Percentiles rank a stretch among this genome's conserved stretches.
phyloP scores from a whole-genome alignment of 2,888 invertebrate genomes.

The Habrosyne pyritoides region DNA sequence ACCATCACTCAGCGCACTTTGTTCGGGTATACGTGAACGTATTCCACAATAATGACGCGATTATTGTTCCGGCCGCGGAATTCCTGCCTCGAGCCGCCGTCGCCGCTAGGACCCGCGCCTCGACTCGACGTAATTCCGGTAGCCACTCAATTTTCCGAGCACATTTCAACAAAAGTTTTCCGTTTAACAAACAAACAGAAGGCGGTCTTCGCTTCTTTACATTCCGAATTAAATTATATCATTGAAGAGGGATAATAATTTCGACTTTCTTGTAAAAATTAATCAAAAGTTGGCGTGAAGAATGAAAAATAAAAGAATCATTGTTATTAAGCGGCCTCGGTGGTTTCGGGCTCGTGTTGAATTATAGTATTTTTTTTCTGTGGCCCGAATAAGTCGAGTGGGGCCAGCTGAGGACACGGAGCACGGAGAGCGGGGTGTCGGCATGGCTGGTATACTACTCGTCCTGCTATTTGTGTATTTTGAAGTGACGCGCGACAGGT shows the following conservation, averaged over 20 bases:
- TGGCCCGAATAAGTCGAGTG: background rate
- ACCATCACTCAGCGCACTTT: background rate
- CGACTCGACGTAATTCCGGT: no score
- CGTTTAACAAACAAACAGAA: constrained; percentile 41
- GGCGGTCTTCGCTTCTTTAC: constrained; percentile 18
- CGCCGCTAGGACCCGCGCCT: no score
- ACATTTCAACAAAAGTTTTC: constrained; percentile 29
- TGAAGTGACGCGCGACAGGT: no score
- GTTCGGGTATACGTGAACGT: background rate
- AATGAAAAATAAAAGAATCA: constrained; percentile 34
- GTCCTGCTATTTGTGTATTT: no score
- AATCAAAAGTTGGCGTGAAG: constrained; percentile 32
- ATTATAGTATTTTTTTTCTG: constrained; percentile 26
- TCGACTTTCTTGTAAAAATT: constrained; percentile 38
- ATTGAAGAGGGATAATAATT: constrained; percentile 34
- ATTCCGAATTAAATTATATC: constrained; percentile 43
- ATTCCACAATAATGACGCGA: background rate
- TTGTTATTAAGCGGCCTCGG: constrained; percentile 25
- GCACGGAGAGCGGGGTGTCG: background rate
- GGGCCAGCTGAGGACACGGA: constrained; percentile 7
- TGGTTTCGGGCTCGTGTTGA: constrained; percentile 9
- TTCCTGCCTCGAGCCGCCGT: background rate
- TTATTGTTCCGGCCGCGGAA: background rate
- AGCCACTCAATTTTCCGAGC: constrained; percentile 11
- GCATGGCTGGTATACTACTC: no score